Conservation (phyloP, 2,888 invertebrate genomes). For the Dolomedes plantarius region DNA sequence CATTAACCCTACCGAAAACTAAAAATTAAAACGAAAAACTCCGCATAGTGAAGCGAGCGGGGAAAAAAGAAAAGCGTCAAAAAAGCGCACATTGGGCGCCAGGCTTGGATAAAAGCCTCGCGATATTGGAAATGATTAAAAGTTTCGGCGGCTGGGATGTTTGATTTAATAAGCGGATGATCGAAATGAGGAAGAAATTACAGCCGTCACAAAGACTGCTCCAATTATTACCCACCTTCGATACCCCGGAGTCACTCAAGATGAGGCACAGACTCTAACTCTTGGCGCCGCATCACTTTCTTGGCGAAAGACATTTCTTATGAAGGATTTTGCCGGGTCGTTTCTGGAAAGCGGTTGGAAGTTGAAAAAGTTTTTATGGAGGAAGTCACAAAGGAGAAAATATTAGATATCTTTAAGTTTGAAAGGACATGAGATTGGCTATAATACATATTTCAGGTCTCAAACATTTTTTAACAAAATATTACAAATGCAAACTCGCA, state of each 20-base stretch:
- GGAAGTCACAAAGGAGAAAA: too few species aligned
- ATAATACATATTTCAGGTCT: too few species aligned
- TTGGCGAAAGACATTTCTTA: too few species aligned
- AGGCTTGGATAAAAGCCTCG: constrained; percentile 39
- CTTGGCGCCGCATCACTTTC: not conserved
- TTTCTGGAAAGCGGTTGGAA: too few species aligned
- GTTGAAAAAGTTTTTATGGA: too few species aligned
- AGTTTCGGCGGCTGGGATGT: constrained; percentile 57
- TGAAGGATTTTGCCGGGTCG: too few species aligned
- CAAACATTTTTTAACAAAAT: too few species aligned
- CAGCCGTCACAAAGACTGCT: constrained; percentile 68
- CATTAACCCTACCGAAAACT: constrained; percentile 30
- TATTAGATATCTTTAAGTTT: too few species aligned
- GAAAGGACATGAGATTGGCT: too few species aligned
- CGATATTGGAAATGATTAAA: constrained; percentile 68
- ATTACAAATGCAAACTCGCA: too few species aligned
- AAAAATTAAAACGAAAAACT: constrained; percentile 40
- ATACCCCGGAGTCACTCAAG: constrained; percentile 31
- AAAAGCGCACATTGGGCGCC: constrained; percentile 3
- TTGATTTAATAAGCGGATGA: constrained; percentile 68
- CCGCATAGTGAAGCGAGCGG: not conserved
- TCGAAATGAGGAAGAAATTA: constrained; percentile 70
- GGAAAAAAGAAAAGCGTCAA: constrained; percentile 15
- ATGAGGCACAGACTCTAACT: not conserved
- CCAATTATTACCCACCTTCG: constrained; percentile 65